phyloP scores from a whole-genome alignment of 2,113 vertebrate genomes.

The Dromaius novaehollandiae region DNA sequence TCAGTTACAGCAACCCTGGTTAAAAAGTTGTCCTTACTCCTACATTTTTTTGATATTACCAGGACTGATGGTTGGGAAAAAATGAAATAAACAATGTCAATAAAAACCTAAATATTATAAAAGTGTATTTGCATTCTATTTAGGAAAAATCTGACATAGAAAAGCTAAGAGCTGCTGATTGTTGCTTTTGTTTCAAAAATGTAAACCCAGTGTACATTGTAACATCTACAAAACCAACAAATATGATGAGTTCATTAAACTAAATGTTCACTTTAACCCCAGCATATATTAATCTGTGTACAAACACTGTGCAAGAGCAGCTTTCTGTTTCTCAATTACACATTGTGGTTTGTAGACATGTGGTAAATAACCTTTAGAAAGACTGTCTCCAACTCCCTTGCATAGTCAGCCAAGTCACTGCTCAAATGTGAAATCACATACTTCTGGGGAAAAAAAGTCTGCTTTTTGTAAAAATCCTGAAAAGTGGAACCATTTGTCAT shows the following conservation, averaged over 20 bases:
- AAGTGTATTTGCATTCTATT: neutral
- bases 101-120: neutral
- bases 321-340: neutral
- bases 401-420: neutral
- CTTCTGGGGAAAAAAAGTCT: neutral
- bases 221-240: constrained; percentile 27
- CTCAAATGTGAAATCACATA: neutral
- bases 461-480: neutral
- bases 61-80: neutral
- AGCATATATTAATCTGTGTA: neutral
- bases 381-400: neutral
- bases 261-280: neutral
- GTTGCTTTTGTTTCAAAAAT: constrained; percentile 14
- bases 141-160: neutral
- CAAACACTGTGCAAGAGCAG: neutral
- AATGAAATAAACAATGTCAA: neutral
- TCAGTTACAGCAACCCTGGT: neutral
- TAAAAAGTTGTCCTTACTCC: neutral
- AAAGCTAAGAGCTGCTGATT: constrained; percentile 7
- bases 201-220: neutral
- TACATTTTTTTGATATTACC: neutral
- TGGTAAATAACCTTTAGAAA: neutral
- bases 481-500: neutral
- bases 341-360: neutral
- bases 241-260: neutral